Base-by-base conservation (phyloP, 2,797 vertebrate genomes). In the Uromys caudimaculatus region DNA sequence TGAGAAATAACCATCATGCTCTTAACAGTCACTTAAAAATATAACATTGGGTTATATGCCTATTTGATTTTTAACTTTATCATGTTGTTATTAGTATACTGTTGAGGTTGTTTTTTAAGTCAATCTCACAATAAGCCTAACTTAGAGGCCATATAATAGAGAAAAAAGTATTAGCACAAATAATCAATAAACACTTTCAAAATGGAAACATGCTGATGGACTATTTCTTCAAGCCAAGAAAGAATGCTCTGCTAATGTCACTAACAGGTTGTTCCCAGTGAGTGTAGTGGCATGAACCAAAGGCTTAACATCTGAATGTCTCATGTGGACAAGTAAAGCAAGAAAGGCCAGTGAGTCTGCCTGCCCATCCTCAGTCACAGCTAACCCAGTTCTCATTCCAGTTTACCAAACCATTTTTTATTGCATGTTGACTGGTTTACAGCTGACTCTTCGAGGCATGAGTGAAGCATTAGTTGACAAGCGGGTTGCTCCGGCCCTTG, bases 391-490 rank as follows among this genome's bases (percentile, higher is more conserved):
- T 98, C 97, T 98, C 98, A 97, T 98, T 98, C 96, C 97, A 98
- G 97, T 98, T 99, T 98, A 99, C 98, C 98, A 98, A 98, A 98
- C 97, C 98, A 0, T 98, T 98, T 98, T 98, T 98, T 98, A 98
- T 98, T 98, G 98, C 98, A 99, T 99, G 99, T 99, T 99, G 99
- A 98, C 99, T 99, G 99, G 99, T 99, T 98, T 99, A 98, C 99
- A 99, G 99, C 99, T 99, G 99, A 98, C 99, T 99, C 99, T 99
- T 98, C 99, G 99, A 99, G 99, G 99, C 99, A 99, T 99, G 99
- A 99, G 98, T 98, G 99, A 99, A 99, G 99, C 99, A 98, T 99
- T 99, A 99, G 99, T 99, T 99, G 99, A 99, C 99, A 99, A 99
- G 99, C 99, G 99, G 99, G 99, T 99, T 99, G 99, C 99, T 99